Percentiles rank a stretch among this genome's conserved stretches.
These are phyloP conservation scores for Poecile montanus DNA, from an alignment of 2,797 vertebrate genomes.

Conservation along the genomic window DNA sequence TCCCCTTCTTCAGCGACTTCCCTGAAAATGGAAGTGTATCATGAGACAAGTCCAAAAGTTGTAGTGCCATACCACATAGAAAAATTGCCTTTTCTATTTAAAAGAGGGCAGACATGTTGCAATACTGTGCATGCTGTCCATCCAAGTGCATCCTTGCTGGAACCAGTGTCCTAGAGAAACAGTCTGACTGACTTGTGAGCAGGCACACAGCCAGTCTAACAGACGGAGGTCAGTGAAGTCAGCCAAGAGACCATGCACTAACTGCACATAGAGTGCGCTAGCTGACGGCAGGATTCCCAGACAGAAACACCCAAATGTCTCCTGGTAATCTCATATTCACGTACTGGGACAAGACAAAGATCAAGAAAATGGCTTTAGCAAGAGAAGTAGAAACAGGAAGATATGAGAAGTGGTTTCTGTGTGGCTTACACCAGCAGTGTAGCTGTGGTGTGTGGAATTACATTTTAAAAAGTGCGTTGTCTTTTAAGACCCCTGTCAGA, in stretches of 20 bases:
- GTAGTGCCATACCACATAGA: neutral
- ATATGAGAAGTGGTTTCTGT: neutral
- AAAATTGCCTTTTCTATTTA: neutral
- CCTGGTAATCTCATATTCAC: neutral
- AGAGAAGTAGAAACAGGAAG: neutral
- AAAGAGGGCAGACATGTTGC: neutral
- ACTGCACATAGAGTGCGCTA: slow-evolving; percentile 53
- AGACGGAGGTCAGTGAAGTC: slow-evolving; percentile 70
- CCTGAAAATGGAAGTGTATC: neutral
- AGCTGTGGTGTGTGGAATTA: neutral
- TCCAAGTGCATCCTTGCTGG: slow-evolving; percentile 50
- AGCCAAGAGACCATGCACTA: slow-evolving; percentile 37
- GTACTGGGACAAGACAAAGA: neutral
- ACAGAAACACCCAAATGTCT: slow-evolving; percentile 57
- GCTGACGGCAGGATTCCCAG: slow-evolving; percentile 52
- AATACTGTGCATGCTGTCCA: neutral
- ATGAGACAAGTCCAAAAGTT: neutral
- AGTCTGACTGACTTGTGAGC: slow-evolving; percentile 60
- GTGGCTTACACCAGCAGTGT: neutral
- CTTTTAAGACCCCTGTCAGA: neutral
- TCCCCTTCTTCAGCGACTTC: neutral
- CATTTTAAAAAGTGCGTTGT: neutral
- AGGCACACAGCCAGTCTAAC: slow-evolving; percentile 64
- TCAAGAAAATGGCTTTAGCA: neutral
- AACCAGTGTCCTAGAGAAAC: slow-evolving; percentile 60